Percentiles rank a stretch among this genome's conserved stretches.
These are phyloP conservation scores for Tachuris rubrigastra DNA, from an alignment of 2,113 vertebrate species.

Conservation along the genomic window DNA sequence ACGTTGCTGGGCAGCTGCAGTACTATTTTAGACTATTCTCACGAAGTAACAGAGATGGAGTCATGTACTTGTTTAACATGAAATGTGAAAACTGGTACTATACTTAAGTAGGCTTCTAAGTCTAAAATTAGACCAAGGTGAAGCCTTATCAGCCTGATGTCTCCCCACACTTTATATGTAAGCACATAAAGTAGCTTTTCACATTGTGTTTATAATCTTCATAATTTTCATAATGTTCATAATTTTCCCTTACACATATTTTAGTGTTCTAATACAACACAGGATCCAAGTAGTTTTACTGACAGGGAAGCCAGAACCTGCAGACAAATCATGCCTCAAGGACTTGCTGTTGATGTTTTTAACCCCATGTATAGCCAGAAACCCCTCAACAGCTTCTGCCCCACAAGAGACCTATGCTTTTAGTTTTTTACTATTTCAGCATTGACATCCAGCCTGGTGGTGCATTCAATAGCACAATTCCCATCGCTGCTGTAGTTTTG, in stretches of 20 bases:
- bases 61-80: not conserved
- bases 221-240: too few species aligned
- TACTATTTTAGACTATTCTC: not conserved
- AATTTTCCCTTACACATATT: not conserved
- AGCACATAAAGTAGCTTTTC: not conserved
- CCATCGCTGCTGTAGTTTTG: rapidly evolving
- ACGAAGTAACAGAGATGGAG: not conserved
- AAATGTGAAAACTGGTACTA: not conserved
- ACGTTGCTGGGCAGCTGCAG: not conserved
- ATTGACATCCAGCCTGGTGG: not conserved
- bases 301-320: not conserved
- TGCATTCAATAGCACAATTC: not conserved
- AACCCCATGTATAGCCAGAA: not conserved
- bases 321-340: not conserved
- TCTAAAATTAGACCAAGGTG: not conserved
- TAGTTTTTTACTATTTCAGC: not conserved
- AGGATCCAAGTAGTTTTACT: not conserved
- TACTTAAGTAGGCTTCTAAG: not conserved
- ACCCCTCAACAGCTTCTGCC: not conserved
- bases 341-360: not conserved
- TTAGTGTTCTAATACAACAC: not conserved
- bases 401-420: not conserved
- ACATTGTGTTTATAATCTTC: not conserved
- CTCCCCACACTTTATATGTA: not conserved
- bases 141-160: not conserved